A percentile compares a stretch with the other conserved stretches of the same genome.
Conservation (phyloP, 2,888 invertebrate species). For the Trachelus tabidus region DNA sequence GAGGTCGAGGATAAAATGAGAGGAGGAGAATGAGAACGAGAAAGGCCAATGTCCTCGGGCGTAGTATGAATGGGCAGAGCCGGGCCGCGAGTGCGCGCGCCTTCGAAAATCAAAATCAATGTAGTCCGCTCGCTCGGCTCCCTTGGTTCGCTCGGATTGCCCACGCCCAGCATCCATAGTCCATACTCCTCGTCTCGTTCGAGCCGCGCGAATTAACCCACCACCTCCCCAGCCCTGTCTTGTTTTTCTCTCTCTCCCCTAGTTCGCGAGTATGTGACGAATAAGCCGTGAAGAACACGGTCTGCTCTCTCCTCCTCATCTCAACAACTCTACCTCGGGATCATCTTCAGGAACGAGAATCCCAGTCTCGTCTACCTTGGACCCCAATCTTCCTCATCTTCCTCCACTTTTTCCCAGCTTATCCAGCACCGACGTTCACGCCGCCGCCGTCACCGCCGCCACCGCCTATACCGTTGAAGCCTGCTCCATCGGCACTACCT, state of each 20-base stretch:
- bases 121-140: constrained; percentile 43
- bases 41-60: constrained; percentile 32
- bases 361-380: no score
- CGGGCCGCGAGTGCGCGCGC: constrained; percentile 46
- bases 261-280: background rate
- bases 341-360: no score
- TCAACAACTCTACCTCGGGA: no score
- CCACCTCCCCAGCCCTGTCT: constrained; percentile 4
- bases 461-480: background rate
- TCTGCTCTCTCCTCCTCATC: no score
- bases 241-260: constrained; percentile 3
- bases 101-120: constrained; percentile 63
- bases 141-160: constrained; percentile 41
- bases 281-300: no score
- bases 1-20: background rate
- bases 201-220: constrained; percentile 5
- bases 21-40: background rate
- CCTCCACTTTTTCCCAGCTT: no score
- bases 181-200: constrained; percentile 1
- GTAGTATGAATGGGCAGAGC: constrained; percentile 46
- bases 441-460: background rate
- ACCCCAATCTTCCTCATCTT: no score
- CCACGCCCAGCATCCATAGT: constrained; percentile 45
- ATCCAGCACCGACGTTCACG: background rate
- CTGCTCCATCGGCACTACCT: no score